Percentiles rank a stretch among this genome's conserved stretches.
Conservation (phyloP, 2,113 vertebrate genomes). For the Alligator sinensis region DNA sequence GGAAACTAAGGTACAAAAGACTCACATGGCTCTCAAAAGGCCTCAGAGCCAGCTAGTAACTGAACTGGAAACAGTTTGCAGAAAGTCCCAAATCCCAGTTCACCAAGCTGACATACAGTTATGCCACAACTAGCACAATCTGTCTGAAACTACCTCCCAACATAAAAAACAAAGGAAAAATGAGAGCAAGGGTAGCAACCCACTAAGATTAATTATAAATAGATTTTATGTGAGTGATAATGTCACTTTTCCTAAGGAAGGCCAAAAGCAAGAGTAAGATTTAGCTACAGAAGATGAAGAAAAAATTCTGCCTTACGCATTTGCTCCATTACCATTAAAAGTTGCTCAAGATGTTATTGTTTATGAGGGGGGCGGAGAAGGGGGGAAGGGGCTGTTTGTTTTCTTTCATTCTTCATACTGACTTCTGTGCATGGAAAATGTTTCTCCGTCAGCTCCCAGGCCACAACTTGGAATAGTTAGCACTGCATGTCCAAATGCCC, state of each 20-base stretch:
- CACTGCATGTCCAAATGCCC: neutral
- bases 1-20: fast-evolving
- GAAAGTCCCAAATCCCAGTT: neutral
- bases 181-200: neutral
- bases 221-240: fast-evolving
- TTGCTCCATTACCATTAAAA: neutral
- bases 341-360: neutral
- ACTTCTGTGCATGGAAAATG: neutral
- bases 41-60: neutral
- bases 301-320: neutral
- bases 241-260: fast-evolving
- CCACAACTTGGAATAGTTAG: neutral
- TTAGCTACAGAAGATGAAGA: fast-evolving
- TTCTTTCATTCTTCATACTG: neutral
- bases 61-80: neutral
- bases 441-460: neutral
- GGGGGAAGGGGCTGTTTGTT: neutral
- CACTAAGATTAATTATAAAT: neutral
- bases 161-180: neutral
- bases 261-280: neutral
- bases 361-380: neutral
- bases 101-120: neutral
- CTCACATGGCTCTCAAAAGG: fast-evolving
- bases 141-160: neutral
- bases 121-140: neutral